These are phyloP conservation scores for Panopea generosa DNA, from an alignment of 2,888 invertebrate species.

Conservation along the genomic window DNA sequence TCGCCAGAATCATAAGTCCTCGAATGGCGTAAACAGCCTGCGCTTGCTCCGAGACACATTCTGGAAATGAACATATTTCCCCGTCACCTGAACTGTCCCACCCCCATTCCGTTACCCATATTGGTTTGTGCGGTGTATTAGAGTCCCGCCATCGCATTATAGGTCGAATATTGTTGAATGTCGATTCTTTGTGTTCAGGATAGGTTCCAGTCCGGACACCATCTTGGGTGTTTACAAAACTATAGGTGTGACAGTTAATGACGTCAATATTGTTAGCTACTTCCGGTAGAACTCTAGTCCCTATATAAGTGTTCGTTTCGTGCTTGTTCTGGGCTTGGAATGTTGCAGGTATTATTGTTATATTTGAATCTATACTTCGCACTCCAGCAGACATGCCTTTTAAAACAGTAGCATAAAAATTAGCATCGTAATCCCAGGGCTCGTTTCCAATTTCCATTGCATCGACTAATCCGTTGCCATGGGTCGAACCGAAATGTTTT, in stretches of 20 bases:
- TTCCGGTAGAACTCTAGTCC: slow-evolving; percentile 65
- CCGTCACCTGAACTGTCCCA: slow-evolving; percentile 71
- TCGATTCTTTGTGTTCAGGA: slow-evolving; percentile 69
- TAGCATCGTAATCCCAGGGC: slow-evolving; percentile 73
- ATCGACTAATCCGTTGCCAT: slow-evolving; percentile 64
- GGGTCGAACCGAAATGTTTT: slow-evolving; percentile 68
- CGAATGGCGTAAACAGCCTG: slow-evolving; percentile 70
- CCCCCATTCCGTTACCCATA: slow-evolving; percentile 78
- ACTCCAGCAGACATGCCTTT: slow-evolving; percentile 70
- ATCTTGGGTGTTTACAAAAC: slow-evolving; percentile 57
- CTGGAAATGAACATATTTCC: slow-evolving; percentile 64
- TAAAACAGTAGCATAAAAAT: slow-evolving; percentile 66
- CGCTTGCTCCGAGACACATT: slow-evolving; percentile 70
- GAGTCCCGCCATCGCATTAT: slow-evolving; percentile 70
- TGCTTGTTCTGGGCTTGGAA: slow-evolving; percentile 72
- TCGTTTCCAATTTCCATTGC: slow-evolving; percentile 75
- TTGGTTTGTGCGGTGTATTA: slow-evolving; percentile 65
- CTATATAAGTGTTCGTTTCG: slow-evolving; percentile 68
- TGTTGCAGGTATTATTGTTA: slow-evolving; percentile 69
- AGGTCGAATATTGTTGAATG: slow-evolving; percentile 67
- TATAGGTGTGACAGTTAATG: slow-evolving; percentile 72
- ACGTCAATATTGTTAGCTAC: slow-evolving; percentile 62
- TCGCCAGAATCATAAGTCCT: slow-evolving; percentile 66
- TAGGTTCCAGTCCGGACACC: slow-evolving; percentile 66
- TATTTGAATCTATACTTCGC: slow-evolving; percentile 55